Percentiles rank a stretch among this genome's conserved stretches.
These are phyloP conservation scores for Helicoverpa zea DNA, from an alignment of 1,140 invertebrate species.

Conservation along the genomic window DNA sequence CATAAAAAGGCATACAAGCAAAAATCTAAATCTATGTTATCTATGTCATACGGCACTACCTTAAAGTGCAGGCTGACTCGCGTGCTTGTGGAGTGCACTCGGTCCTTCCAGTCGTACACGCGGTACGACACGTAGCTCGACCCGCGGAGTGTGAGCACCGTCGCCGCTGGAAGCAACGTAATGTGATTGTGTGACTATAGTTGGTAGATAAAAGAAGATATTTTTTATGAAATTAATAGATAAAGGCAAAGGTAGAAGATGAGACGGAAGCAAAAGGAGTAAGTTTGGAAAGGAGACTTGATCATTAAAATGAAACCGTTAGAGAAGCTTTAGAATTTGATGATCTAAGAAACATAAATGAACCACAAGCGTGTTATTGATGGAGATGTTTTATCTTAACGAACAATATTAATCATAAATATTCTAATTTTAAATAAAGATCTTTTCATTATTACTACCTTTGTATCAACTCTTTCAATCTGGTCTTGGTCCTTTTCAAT, in stretches of 20 bases:
- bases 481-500: too few species aligned
- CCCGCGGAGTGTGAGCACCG: slow-evolving; percentile 94
- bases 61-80: slow-evolving; percentile 96
- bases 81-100: slow-evolving; percentile 94
- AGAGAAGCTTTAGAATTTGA: too few species aligned
- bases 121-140: slow-evolving; percentile 97
- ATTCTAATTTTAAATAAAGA: too few species aligned
- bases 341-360: too few species aligned
- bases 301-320: too few species aligned
- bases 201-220: neutral
- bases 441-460: too few species aligned
- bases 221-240: neutral
- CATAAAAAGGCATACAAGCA: neutral
- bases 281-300: too few species aligned
- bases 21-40: neutral
- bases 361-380: too few species aligned
- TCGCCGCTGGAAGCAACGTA: slow-evolving; percentile 91
- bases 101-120: slow-evolving; percentile 97
- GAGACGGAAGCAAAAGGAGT: neutral
- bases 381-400: too few species aligned
- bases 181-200: too few species aligned
- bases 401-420: too few species aligned
- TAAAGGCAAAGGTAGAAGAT: neutral
- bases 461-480: too few species aligned
- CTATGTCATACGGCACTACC: slow-evolving; percentile 87